Conservation (phyloP, 2,888 invertebrate genomes). For the Nemotelus nigrinus region DNA sequence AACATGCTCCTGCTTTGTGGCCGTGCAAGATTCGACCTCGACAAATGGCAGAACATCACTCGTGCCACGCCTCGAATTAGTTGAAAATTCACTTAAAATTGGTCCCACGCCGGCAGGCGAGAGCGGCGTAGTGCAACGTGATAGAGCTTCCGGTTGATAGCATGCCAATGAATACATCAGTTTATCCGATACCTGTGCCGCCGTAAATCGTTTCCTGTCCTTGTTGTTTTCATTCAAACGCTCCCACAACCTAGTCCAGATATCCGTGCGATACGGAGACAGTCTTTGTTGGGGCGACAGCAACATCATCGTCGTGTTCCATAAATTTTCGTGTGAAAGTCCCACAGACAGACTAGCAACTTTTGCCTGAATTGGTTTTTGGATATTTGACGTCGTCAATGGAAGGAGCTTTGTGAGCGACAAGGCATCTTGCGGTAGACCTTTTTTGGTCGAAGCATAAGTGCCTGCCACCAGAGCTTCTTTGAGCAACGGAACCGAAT, state of each 20-base stretch:
- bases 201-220: slow-evolving; percentile 72
- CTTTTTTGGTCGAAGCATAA: slow-evolving; percentile 76
- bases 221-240: slow-evolving; percentile 72
- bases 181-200: slow-evolving; percentile 79
- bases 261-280: slow-evolving; percentile 82
- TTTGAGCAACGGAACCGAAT: slow-evolving; percentile 71
- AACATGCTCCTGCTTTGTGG: slow-evolving; percentile 87
- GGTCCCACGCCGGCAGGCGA: slow-evolving; percentile 75
- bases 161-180: slow-evolving; percentile 82
- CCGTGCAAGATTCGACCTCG: slow-evolving; percentile 86
- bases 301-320: slow-evolving; percentile 85
- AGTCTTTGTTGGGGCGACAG: slow-evolving; percentile 85
- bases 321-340: slow-evolving; percentile 78
- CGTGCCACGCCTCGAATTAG: slow-evolving; percentile 61
- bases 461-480: slow-evolving; percentile 84
- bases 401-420: slow-evolving; percentile 77
- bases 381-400: slow-evolving; percentile 69
- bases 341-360: slow-evolving; percentile 69
- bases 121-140: slow-evolving; percentile 85
- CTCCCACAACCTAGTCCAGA: slow-evolving; percentile 86
- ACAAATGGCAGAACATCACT: slow-evolving; percentile 79
- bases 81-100: slow-evolving; percentile 62
- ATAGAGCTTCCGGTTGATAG: slow-evolving; percentile 87
- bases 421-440: slow-evolving; percentile 76
- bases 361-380: slow-evolving; percentile 63